These are phyloP conservation scores for Canis aureus DNA, from an alignment of 2,113 vertebrate genomes.

Conservation along the genomic window DNA sequence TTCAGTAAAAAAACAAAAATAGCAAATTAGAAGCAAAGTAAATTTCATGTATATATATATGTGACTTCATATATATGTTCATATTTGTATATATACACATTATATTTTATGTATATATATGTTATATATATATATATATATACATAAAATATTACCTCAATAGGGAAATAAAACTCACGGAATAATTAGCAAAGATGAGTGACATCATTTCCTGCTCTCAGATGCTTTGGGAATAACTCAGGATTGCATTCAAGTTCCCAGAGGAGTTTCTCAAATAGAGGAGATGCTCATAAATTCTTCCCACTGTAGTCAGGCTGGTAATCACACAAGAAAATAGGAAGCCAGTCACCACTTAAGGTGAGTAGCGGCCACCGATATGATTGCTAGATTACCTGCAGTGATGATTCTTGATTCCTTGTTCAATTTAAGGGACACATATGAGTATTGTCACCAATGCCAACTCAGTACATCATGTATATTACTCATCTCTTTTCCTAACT, in stretches of 20 bases:
- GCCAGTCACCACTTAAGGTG: background rate
- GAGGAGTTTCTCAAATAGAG: background rate
- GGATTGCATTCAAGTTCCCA: background rate
- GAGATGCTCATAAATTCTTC: background rate
- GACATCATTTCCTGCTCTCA: background rate
- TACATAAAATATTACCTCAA: background rate
- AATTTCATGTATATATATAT: too few relatives aligned
- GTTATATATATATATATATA: background rate
- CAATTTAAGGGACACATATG: background rate
- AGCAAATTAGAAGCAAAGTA: background rate
- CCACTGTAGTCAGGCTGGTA: background rate
- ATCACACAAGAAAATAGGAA: background rate
- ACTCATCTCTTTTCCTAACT: background rate
- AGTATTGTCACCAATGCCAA: background rate
- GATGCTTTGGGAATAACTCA: conserved; percentile 38
- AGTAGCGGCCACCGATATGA: background rate
- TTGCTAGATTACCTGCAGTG: background rate
- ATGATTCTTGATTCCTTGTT: background rate
- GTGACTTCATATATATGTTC: too few relatives aligned
- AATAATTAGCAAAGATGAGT: background rate
- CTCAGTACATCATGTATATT: background rate
- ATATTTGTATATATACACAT: too few relatives aligned
- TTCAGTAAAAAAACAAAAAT: background rate
- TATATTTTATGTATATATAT: too few relatives aligned
- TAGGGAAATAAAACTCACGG: background rate